Base-by-base conservation (phyloP, 2,113 vertebrate genomes). In the Deroptyus accipitrinus region DNA sequence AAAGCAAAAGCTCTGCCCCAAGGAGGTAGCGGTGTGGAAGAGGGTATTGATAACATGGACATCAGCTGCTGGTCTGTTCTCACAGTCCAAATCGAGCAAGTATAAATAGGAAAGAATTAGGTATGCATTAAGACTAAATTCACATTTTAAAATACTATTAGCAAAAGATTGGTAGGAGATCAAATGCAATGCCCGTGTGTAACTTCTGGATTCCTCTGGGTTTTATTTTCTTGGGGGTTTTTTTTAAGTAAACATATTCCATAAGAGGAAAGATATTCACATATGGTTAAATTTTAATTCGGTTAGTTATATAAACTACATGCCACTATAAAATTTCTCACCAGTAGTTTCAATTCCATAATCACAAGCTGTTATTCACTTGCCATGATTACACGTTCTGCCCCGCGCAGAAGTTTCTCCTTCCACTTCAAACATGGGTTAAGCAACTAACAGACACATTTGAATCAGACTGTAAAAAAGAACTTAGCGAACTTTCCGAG, bases 311-410 rank as follows among this genome's bases (percentile, higher is more conserved):
- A 89, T 94, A 96, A 97, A 95, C 93, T 89, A 89, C 77, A 95
- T 39, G 66, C 74, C 92, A 95, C 95, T 94, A 96, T 51, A 93
- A 93, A 97, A 97, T 86, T 90, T 94, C 94, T 95, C 84, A 92
- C 84, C 93, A 87, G 84, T 84, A 95, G 86, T 92, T 97, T 95
- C 81, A 89, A 72, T 84, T 95, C 94, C 77, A 82, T 91, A 78
- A 94, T 87, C 89, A 87, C 91, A 97, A 92, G 91, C 94, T 95
- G 94, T 76, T 95, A 94, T 72, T 94, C 95, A 48, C 69, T 97
- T 84, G 31, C 66, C 70, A 68, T 66, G 74, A 97, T 86, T 95
- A 95, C 74, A 87, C 0, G 1, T 91, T 91, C 74, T 92, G 64
- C 54, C 76, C 77, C 0, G 4, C 83, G 73, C 67, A 64, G 12